phyloP scores from a whole-genome alignment of 2,888 invertebrate genomes.

The Drosophila lacicola region DNA sequence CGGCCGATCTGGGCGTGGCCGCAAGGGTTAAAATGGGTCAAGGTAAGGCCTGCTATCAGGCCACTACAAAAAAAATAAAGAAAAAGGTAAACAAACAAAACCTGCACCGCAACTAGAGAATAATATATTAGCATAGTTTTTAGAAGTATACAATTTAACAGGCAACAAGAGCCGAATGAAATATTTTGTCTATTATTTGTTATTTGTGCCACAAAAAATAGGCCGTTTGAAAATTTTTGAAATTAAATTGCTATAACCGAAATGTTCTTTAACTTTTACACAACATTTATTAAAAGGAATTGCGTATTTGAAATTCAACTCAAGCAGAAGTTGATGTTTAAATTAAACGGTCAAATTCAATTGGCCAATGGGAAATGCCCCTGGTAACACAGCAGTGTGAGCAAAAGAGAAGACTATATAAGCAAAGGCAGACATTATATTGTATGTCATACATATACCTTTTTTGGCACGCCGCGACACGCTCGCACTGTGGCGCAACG shows the following conservation, averaged over 20 bases:
- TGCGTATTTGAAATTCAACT: background rate
- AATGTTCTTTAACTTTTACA: too few relatives aligned
- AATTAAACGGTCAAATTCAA: conserved; percentile 1
- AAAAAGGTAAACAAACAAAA: conserved; percentile 25
- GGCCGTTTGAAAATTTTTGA: background rate
- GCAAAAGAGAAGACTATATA: conserved; percentile 22
- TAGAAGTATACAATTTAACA: conserved; percentile 5
- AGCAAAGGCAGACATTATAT: background rate
- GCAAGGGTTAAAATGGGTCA: conserved; percentile 58
- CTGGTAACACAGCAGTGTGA: background rate
- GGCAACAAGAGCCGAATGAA: conserved; percentile 7
- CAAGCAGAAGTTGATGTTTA: background rate
- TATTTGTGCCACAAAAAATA: conserved; percentile 6
- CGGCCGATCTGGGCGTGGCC: conserved; percentile 54
- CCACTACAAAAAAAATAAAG: conserved; percentile 11
- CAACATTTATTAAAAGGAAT: background rate
- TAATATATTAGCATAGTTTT: conserved; percentile 36
- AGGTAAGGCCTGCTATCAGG: conserved; percentile 17
- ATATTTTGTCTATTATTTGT: background rate
- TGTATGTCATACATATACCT: background rate
- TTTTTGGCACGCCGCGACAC: fast-evolving
- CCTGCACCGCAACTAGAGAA: conserved; percentile 19
- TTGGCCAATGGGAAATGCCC: conserved; percentile 2
- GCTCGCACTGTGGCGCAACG: conserved; percentile 67
- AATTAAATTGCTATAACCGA: background rate